Base-by-base conservation (phyloP, 2,113 vertebrate species). In the Brienomyrus brachyistius region DNA sequence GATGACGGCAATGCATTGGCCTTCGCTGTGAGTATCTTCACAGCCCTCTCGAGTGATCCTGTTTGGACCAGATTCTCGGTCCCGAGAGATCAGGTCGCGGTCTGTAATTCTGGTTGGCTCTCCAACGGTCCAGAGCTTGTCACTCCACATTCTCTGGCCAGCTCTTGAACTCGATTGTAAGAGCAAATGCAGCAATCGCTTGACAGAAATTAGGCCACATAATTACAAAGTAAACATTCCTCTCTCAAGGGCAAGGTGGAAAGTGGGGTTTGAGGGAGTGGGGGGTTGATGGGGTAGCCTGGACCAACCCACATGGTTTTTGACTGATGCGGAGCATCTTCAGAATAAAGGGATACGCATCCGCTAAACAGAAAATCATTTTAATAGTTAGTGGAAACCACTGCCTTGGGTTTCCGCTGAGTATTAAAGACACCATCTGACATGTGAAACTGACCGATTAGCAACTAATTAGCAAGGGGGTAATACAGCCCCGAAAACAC, bases 221-320 rank as follows among this genome's bases (percentile, higher is more conserved):
- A 88, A 94, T 92, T 94, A 91, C 85, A 89, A 92, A 91, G 92
- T 94, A 92, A 94, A 93, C 92, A 93, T 95, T 93, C 92, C 92
- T 92, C 94, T 87, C 92, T 91, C 91, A 88, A 13, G 43, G 89
- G 92, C 19, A 40, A 23, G 52, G 40, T 45, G 27, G 90, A 92
- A 23, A 48, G 43, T 84, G 19, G 45, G 23, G 6, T 82, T 40
- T 10, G 45, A 21, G 6, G 40, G 93, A 92, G 90, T 90, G 87
- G 89, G 89, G 87, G 85, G 90, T 89, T 92, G 85, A 94, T 94
- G 91, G 95, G 94, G 92, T 94, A 92, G 93, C 93, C 93, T 92
- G 92, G 91, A 66, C 48, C 91, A 91, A 92, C 77, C 91, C 31
- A 90, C 89, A 90, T 91, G 92, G 91, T 90, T 93, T 93, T 93